Evolutionary conservation across 2,113 vertebrate genomes (phyloP).

Genomic region (Epinephelus lanceolatus): DNA sequence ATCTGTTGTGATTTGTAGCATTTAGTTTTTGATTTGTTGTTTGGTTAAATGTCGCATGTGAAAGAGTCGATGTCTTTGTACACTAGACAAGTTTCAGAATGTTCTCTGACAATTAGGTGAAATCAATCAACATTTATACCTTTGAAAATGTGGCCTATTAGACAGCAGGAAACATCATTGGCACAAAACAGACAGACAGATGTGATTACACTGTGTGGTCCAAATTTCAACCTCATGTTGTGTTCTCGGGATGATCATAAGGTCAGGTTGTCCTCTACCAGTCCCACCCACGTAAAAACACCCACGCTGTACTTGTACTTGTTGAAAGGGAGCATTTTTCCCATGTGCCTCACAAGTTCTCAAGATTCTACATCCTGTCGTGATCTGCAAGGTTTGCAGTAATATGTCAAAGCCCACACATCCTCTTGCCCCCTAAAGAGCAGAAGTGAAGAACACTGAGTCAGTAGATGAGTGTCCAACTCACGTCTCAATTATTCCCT

Average conservation of each 20-base stretch:
- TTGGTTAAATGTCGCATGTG: too few relatives aligned
- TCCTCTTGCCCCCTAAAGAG: constrained; percentile 36
- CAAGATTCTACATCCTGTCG: constrained; percentile 14
- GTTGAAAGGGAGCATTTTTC: constrained; percentile 22
- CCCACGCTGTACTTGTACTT: constrained; percentile 7
- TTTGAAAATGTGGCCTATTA: background rate
- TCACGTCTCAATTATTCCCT: constrained; percentile 77
- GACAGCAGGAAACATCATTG: constrained; percentile 2
- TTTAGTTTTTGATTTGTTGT: too few relatives aligned
- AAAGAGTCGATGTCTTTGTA: too few relatives aligned
- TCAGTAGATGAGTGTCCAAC: constrained; percentile 67
- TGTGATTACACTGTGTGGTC: constrained; percentile 10
- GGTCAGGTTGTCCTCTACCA: constrained; percentile 38
- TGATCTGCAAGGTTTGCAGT: constrained; percentile 61
- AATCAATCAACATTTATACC: too few relatives aligned
- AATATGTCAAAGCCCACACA: constrained; percentile 59
- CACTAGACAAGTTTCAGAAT: too few relatives aligned
- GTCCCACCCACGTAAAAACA: constrained; percentile 23
- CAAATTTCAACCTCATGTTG: constrained; percentile 19
- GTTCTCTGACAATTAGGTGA: too few relatives aligned
- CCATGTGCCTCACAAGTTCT: constrained; percentile 25
- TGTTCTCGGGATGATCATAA: constrained; percentile 47
- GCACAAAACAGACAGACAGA: constrained; percentile 28
- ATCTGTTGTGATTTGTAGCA: too few relatives aligned
- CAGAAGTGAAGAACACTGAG: constrained; percentile 61